These are phyloP conservation scores for Nesoenas mayeri DNA, from an alignment of 2,113 vertebrate species.

Conservation along the genomic window DNA sequence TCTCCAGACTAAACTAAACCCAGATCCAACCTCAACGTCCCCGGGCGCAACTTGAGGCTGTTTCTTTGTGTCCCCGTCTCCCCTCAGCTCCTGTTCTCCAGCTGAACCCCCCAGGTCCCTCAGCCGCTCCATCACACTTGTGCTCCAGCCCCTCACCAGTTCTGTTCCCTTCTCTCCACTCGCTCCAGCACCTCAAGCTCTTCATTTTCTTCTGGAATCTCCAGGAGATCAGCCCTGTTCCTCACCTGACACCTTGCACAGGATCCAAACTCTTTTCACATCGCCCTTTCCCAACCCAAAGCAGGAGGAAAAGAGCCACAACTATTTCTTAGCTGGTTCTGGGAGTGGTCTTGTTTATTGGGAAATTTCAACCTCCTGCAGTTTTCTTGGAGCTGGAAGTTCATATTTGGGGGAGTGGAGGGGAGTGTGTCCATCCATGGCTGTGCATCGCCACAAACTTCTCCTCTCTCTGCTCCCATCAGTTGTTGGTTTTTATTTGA, in stretches of 20 bases:
- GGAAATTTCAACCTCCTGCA: background rate
- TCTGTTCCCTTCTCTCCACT: too few species aligned
- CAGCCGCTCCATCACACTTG: too few species aligned
- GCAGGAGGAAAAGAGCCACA: background rate
- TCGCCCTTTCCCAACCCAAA: background rate
- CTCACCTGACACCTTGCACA: rapidly evolving
- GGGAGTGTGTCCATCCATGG: rapidly evolving
- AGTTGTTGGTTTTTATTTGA: too few species aligned
- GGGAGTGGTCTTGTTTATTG: background rate
- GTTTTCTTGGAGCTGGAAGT: background rate
- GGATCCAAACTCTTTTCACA: background rate
- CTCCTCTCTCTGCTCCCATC: background rate
- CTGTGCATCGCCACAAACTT: rapidly evolving
- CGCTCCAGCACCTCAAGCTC: too few species aligned
- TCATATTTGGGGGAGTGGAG: background rate
- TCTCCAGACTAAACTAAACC: too few species aligned
- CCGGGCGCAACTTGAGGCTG: too few species aligned
- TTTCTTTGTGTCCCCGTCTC: too few species aligned
- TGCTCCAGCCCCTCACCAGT: too few species aligned
- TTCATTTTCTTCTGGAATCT: background rate
- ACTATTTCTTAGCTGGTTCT: background rate
- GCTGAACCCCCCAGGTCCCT: too few species aligned
- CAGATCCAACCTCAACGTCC: too few species aligned
- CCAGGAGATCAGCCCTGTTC: background rate
- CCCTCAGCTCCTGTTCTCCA: too few species aligned